Evolutionary conservation across 1,140 invertebrate species (phyloP), one percentile per base, ranked within the genome.

Genomic region (Hycleus cichorii): DNA sequence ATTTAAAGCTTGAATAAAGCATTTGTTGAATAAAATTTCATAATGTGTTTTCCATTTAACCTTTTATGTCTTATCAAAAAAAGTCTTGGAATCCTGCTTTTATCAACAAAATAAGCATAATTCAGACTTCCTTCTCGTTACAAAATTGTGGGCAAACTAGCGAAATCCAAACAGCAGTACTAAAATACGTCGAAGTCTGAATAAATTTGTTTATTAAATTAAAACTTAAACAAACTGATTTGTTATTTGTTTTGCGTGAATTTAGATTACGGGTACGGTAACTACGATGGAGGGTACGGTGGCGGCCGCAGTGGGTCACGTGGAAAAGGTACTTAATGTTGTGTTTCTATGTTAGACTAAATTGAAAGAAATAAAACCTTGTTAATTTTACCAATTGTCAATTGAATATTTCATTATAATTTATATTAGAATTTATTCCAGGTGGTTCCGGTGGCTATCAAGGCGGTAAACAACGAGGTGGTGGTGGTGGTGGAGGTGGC

Each of bases 251-350:
- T 53, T 53, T 45, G 45, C 42, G 51, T 49, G 47, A 53, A 64
- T 81, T 66, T 85, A 83, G 85, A 87, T 81, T 86, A 86, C 80
- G 84, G 84, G 78, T 83, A 85, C 80, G 83, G 83, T 83, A 84
- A 80, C 78, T 86, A 87, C 81, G 85, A 87, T 76, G 84, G 85
- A 80, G 85, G 85, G 78, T 87, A 87, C 81, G 83, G 81, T 80
- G 83, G 84, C 77, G 84, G 84, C 77, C 78, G 82, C 73, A 82
- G 84, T 79, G 82, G 84, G 80, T 78, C 81, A 75, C 82, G 86
- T 78, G 86, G 84, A 79, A 88, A 88, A 88, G 86, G 86, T 88
- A 87, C 80, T 64, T 61, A 11, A n/a, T 10, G 40, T 42, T 10
- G 9, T 42, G 40, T 42, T 18, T 18, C 18, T 18, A 18, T 18